Conservation (phyloP, 2,113 vertebrate species). For the Nothoprocta pentlandii region DNA sequence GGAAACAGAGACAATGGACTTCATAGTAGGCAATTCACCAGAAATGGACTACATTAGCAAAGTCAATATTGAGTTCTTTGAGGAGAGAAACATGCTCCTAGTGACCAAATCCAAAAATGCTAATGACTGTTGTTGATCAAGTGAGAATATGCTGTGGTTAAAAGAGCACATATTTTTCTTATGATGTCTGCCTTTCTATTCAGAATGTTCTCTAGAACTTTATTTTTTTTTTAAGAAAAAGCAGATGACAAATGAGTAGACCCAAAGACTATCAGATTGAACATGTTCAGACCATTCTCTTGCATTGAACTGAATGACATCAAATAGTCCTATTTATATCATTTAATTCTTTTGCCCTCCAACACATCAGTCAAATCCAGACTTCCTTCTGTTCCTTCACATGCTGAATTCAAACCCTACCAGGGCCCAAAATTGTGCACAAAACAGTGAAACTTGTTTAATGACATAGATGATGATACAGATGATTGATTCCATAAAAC, state of each 20-base stretch:
- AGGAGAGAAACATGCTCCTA: not conserved
- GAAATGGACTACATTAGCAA: not conserved
- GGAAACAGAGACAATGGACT: not conserved
- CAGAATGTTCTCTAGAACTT: not conserved
- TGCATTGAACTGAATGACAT: not conserved
- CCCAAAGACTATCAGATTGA: not conserved
- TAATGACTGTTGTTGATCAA: not conserved
- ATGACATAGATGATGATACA: not conserved
- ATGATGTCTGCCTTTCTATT: not conserved
- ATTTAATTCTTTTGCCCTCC: not conserved
- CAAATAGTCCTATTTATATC: not conserved
- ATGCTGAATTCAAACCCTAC: not conserved
- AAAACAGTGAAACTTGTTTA: not conserved
- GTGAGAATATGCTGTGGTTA: not conserved
- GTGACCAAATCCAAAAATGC: not conserved
- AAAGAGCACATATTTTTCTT: not conserved
- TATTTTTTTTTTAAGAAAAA: not conserved
- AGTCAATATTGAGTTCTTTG: not conserved
- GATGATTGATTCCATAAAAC: not conserved
- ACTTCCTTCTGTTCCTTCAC: not conserved
- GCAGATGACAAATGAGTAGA: not conserved
- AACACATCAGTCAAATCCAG: not conserved
- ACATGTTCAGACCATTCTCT: not conserved
- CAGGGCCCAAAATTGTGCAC: not conserved
- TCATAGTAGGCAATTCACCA: not conserved